Evolutionary conservation across 1,140 invertebrate genomes (phyloP).

Genomic region (Procambarus virginalis): DNA sequence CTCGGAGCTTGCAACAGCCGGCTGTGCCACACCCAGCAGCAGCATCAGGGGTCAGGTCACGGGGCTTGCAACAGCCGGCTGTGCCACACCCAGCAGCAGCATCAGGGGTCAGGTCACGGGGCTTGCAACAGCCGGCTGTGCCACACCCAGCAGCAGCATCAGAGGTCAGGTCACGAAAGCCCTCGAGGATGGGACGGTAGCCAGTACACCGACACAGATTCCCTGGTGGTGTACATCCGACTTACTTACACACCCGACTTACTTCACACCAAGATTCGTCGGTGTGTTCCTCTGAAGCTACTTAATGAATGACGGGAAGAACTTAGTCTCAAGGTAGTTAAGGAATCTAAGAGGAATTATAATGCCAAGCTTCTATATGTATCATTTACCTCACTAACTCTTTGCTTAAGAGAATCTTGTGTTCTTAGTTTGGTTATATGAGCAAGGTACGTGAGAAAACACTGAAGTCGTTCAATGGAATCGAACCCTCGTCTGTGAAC

Average conservation of each 20-base stretch:
- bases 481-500: no score
- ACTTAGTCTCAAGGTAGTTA: no score
- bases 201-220: slow-evolving; percentile 93
- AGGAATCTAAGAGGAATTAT: no score
- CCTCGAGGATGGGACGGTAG: slow-evolving; percentile 88
- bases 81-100: slow-evolving; percentile 33
- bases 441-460: no score
- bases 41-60: slow-evolving; percentile 80
- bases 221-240: slow-evolving; percentile 73
- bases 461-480: no score
- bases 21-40: slow-evolving; percentile 30
- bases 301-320: no score
- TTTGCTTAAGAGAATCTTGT: no score
- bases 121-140: slow-evolving; percentile 47
- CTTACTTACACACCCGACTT: neutral
- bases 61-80: slow-evolving; percentile 76
- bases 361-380: no score
- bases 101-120: slow-evolving; percentile 77
- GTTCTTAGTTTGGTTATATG: no score
- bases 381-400: no score
- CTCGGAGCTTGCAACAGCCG: slow-evolving; percentile 51
- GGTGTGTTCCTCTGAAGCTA: no score
- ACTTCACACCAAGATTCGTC: neutral
- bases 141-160: slow-evolving; percentile 67
- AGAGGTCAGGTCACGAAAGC: slow-evolving; percentile 86